Evolutionary conservation across 1,140 invertebrate genomes (phyloP).

Genomic region (Carcinoscorpius rotundicauda): DNA sequence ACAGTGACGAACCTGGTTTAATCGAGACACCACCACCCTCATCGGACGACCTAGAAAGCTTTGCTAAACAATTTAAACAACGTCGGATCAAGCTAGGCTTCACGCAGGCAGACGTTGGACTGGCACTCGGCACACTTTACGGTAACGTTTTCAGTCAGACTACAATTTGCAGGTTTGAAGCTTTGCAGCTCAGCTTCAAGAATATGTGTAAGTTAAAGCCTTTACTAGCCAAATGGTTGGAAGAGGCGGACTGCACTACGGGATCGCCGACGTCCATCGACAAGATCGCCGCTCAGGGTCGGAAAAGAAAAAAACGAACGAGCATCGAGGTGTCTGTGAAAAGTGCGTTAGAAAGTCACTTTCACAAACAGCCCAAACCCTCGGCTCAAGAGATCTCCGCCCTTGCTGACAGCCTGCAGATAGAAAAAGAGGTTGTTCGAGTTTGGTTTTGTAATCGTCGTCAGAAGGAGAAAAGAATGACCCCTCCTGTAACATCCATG

Average conservation of each 20-base stretch:
- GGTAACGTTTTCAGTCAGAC: constrained; percentile 99
- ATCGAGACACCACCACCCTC: constrained; percentile 67
- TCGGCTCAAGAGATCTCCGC: constrained; percentile 94
- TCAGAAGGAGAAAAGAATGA: constrained; percentile 80
- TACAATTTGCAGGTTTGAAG: constrained; percentile 98
- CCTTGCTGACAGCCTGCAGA: constrained; percentile 84
- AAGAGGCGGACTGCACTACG: constrained; percentile 95
- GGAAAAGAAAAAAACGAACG: constrained; percentile 98
- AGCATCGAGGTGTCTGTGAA: constrained; percentile 98
- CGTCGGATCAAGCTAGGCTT: constrained; percentile 96
- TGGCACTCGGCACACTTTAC: constrained; percentile 94
- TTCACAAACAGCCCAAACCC: constrained; percentile 99
- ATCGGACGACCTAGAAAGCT: constrained; percentile 96
- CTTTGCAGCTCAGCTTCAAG: constrained; percentile 95
- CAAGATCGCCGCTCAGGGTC: constrained; percentile 87
- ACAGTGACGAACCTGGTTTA: constrained; percentile 8
- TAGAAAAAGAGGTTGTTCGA: constrained; percentile 91
- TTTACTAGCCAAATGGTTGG: constrained; percentile 94
- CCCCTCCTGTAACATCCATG: constrained; percentile 45
- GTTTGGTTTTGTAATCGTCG: constrained; percentile 96
- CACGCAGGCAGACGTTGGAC: constrained; percentile 94
- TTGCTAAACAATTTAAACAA: constrained; percentile 99
- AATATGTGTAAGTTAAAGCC: constrained; percentile 99
- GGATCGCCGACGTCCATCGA: constrained; percentile 98
- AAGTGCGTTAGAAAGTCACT: constrained; percentile 93